Percentiles rank a stretch among this genome's conserved stretches.
Conservation (phyloP, 2,113 vertebrate genomes). For the Dicentrarchus labrax region DNA sequence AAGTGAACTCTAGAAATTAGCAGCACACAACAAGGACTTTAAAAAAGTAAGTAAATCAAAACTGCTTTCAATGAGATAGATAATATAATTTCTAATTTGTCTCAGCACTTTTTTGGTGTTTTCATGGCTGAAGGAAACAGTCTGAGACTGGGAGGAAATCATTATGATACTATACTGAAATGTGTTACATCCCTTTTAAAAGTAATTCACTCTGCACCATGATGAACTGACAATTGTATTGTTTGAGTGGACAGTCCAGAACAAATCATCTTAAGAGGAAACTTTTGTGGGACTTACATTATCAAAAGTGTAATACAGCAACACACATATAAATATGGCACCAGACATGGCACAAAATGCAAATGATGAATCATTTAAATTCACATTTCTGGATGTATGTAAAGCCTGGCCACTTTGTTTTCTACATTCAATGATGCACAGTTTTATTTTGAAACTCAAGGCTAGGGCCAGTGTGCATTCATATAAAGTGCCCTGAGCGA, state of each 20-base stretch:
- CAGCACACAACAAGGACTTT: not conserved
- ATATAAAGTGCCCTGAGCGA: too few species aligned
- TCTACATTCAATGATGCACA: too few species aligned
- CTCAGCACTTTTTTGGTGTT: not conserved
- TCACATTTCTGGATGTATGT: too few species aligned
- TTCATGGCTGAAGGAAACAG: not conserved
- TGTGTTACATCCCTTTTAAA: not conserved
- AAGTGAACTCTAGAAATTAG: not conserved
- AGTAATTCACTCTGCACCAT: accelerated
- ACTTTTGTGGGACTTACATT: not conserved
- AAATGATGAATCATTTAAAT: not conserved
- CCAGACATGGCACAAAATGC: not conserved
- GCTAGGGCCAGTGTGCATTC: too few species aligned
- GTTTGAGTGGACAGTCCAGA: not conserved
- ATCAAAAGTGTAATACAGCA: not conserved
- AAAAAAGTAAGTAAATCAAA: not conserved
- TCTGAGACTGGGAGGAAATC: too few species aligned
- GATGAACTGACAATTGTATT: not conserved
- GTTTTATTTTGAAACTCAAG: too few species aligned
- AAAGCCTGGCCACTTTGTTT: too few species aligned
- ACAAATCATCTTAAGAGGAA: not conserved
- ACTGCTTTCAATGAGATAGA: too few species aligned
- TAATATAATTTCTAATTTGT: too few species aligned
- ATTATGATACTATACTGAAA: not conserved
- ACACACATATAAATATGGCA: not conserved